Base-by-base conservation (phyloP, 2,797 vertebrate species). In the Microctenopoma steveboyesi region DNA sequence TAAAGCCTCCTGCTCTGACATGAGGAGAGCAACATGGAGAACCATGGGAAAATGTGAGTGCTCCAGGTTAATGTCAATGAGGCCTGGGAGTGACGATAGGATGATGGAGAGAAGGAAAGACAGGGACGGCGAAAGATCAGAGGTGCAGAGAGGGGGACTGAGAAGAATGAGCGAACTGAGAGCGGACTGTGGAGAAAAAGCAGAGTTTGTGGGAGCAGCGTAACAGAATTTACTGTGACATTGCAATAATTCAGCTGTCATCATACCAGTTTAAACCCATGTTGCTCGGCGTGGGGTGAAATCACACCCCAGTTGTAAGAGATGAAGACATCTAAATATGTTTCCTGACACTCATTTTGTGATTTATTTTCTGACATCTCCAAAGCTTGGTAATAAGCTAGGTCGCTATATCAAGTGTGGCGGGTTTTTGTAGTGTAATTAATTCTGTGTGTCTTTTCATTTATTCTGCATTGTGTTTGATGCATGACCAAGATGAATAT, bases 41-140 rank as follows among this genome's bases (percentile, higher is more conserved):
- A 89, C 86, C 78, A 86, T 86, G 89, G 88, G 86, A 90, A 87
- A 86, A 92, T 83, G 81, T 81, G 87, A 90, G 91, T 82, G 89
- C 90, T 92, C 81, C 91, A 87, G 91, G 93, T 92, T 92, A 90
- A 91, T 92, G 91, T 92, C 90, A 91, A 90, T 64, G 78, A 92
- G 81, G 87, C 81, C 89, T 84, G 81, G 84, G 74, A 86, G 89
- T 81, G 86, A 86, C 77, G 84, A 84, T 77, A 78, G 68, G 81
- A 89, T 89, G 88, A 90, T 85, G 81, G 82, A 89, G 78, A 52
- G 84, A 83, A 86, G 51, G 74, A 71, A 66, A 81, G 86, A 75
- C 42, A 13, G 61, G 65, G 82, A 74, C 75, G 39, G 64, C 5
- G 54, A 74, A 83, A 73, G 83, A 83, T 86, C 81, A 85, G 76